A percentile compares a stretch with the other conserved stretches of the same genome.
Evolutionary conservation across 1,140 invertebrate species (phyloP).

Genomic region (Drosophila nigromelanica): DNA sequence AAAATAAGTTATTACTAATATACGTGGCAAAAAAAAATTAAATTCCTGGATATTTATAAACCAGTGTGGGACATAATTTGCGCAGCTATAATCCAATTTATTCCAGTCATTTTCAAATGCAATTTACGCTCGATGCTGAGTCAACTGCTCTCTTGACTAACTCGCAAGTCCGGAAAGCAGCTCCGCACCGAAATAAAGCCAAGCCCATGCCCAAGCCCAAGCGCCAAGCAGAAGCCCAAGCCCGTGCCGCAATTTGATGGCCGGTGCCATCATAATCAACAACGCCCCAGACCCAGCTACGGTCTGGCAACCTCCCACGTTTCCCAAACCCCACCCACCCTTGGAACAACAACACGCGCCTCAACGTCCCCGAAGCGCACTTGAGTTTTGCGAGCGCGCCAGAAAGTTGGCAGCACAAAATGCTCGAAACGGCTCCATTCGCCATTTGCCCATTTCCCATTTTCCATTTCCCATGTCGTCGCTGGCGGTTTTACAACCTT

Average conservation of each 20-base stretch:
- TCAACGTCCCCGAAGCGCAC: slow-evolving; percentile 67
- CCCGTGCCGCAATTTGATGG: slow-evolving; percentile 62
- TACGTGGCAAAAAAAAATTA: not conserved
- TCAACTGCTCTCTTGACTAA: slow-evolving; percentile 20
- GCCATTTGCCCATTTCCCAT: slow-evolving; percentile 32
- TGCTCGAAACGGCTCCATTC: slow-evolving; percentile 38
- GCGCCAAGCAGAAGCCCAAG: slow-evolving; percentile 41
- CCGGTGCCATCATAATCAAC: slow-evolving; percentile 74
- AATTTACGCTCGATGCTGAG: slow-evolving; percentile 28
- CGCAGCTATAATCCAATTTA: slow-evolving; percentile 23
- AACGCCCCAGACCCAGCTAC: slow-evolving; percentile 47
- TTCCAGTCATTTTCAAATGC: slow-evolving; percentile 30
- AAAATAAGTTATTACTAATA: not conserved
- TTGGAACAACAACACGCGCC: slow-evolving; percentile 20
- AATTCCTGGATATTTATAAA: slow-evolving; percentile 9
- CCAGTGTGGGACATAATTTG: slow-evolving; percentile 13
- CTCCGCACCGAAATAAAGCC: slow-evolving; percentile 17
- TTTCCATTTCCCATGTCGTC: slow-evolving; percentile 56
- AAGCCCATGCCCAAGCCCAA: slow-evolving; percentile 12
- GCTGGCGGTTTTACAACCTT: slow-evolving; percentile 79
- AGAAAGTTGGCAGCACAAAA: slow-evolving; percentile 76
- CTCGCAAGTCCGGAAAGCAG: slow-evolving; percentile 10
- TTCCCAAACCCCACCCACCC: not conserved
- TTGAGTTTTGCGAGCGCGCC: slow-evolving; percentile 72
- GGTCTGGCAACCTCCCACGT: not conserved